Conservation (phyloP, 2,888 invertebrate species). For the Tupiocoris notatus region DNA sequence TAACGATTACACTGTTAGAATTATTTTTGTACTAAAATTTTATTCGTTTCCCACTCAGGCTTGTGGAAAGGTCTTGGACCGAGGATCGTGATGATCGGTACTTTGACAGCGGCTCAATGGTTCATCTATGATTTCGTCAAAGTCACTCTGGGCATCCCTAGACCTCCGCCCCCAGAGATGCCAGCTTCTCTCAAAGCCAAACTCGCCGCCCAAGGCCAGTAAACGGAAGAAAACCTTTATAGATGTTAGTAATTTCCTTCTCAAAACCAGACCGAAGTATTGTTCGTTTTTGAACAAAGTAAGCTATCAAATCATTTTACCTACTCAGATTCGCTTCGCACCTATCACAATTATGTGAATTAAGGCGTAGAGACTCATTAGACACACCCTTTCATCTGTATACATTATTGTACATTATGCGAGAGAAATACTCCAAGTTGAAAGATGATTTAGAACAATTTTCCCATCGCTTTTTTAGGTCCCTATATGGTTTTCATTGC, state of each 20-base stretch:
- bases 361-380: neutral
- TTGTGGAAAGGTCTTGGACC: slow-evolving; percentile 88
- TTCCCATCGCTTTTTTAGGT: too few relatives aligned
- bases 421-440: too few relatives aligned
- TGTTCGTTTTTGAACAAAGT: neutral
- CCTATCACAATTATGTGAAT: neutral
- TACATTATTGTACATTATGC: too few relatives aligned
- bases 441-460: too few relatives aligned
- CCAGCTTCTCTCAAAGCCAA: slow-evolving; percentile 85
- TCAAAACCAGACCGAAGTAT: neutral
- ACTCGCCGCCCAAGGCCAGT: slow-evolving; percentile 39
- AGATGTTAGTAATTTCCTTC: neutral
- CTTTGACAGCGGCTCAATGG: slow-evolving; percentile 92
- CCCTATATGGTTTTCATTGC: neutral
- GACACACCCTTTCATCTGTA: neutral
- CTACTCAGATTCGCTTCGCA: neutral
- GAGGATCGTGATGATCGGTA: slow-evolving; percentile 96
- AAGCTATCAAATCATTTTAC: neutral
- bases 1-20: too few relatives aligned
- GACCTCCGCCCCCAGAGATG: slow-evolving; percentile 96
- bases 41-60: slow-evolving; percentile 57
- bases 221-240: neutral
- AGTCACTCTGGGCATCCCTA: slow-evolving; percentile 78
- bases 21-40: too few relatives aligned
- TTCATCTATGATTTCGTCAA: slow-evolving; percentile 97